Percentiles rank a stretch among this genome's conserved stretches.
These are phyloP conservation scores for Heteropelma amictum DNA, from an alignment of 2,888 invertebrate genomes.

Conservation along the genomic window DNA sequence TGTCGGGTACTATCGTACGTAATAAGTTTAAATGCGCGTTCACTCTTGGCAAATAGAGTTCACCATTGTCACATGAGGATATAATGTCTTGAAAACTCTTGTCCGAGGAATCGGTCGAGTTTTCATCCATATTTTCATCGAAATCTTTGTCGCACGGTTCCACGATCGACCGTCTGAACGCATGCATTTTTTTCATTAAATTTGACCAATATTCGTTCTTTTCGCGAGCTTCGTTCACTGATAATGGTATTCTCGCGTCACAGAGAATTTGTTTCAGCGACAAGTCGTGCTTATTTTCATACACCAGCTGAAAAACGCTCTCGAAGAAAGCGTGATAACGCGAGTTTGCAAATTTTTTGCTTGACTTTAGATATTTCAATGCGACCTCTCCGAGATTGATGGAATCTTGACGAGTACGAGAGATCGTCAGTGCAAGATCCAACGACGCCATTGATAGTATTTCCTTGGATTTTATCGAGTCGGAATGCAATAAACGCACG, in stretches of 20 bases:
- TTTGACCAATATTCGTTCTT: conserved; percentile 67
- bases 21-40: conserved; percentile 66
- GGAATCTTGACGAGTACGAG: conserved; percentile 63
- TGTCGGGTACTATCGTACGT: conserved; percentile 63
- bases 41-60: conserved; percentile 65
- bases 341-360: conserved; percentile 61
- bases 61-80: conserved; percentile 57
- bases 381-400: conserved; percentile 70
- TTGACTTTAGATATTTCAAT: conserved; percentile 68
- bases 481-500: conserved; percentile 59
- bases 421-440: conserved; percentile 73
- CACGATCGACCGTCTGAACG: conserved; percentile 47
- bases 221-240: conserved; percentile 63
- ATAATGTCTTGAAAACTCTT: conserved; percentile 61
- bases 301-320: conserved; percentile 63
- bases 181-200: conserved; percentile 57
- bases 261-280: conserved; percentile 64
- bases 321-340: conserved; percentile 64
- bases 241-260: conserved; percentile 66
- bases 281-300: conserved; percentile 60
- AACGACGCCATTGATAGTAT: conserved; percentile 68
- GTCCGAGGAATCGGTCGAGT: conserved; percentile 33
- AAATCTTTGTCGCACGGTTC: conserved; percentile 23
- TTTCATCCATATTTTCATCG: conserved; percentile 30
- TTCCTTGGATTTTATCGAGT: conserved; percentile 61